Percentiles rank a stretch among this genome's conserved stretches.
Evolutionary conservation across 2,113 vertebrate species (phyloP).

Genomic region (Xerus inauris): DNA sequence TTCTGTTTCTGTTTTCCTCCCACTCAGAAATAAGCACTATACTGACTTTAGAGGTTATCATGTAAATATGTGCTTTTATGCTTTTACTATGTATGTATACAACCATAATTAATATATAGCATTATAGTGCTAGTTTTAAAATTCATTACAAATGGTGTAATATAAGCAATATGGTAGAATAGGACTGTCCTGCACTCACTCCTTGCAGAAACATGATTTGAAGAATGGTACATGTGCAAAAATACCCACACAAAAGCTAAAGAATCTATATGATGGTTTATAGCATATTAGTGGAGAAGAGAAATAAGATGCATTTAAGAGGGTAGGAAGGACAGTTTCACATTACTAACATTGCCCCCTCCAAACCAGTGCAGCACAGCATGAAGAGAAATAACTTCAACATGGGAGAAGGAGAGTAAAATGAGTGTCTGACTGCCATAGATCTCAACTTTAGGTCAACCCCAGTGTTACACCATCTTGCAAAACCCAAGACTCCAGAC

Average conservation of each 20-base stretch:
- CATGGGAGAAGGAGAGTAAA: background rate
- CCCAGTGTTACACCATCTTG: background rate
- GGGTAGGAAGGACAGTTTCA: background rate
- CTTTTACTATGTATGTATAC: background rate
- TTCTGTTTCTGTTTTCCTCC: background rate
- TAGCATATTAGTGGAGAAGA: background rate
- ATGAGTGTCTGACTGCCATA: background rate
- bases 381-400: background rate
- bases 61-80: background rate
- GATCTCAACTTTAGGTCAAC: background rate
- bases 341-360: background rate
- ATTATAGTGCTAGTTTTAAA: background rate
- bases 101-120: background rate
- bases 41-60: background rate
- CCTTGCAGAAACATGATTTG: background rate
- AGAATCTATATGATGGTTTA: background rate
- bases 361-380: too few species aligned
- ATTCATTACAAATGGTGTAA: background rate
- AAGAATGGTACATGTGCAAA: background rate
- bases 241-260: background rate
- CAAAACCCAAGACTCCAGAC: background rate
- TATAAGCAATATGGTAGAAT: background rate
- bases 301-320: background rate
- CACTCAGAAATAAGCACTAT: background rate
- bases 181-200: background rate